Evolutionary conservation across 2,888 invertebrate genomes (phyloP).

Genomic region (Orthosia cruda): DNA sequence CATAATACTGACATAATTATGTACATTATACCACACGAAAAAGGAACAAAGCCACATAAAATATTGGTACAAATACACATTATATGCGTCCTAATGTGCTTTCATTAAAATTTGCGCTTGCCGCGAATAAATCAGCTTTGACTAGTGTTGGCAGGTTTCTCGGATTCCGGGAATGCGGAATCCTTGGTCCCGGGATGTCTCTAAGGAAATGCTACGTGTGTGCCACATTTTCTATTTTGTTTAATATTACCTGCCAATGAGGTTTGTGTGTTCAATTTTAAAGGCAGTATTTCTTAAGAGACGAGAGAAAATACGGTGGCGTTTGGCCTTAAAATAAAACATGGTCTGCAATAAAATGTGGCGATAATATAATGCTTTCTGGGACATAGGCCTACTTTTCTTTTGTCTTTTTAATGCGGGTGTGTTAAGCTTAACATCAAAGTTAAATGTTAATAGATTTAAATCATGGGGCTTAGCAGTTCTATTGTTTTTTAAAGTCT

Average conservation of each 20-base stretch:
- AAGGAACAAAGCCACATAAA: no score
- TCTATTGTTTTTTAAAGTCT: no score
- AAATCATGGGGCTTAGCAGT: no score
- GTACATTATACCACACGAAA: constrained; percentile 35
- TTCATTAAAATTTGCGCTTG: constrained; percentile 75
- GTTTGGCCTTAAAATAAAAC: not conserved
- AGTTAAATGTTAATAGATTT: no score
- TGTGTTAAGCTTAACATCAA: constrained; percentile 1
- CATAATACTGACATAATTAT: no score
- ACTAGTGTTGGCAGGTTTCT: no score
- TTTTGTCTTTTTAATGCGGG: no score
- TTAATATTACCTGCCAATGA: constrained; percentile 25
- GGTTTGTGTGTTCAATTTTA: constrained; percentile 2
- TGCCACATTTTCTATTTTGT: constrained; percentile 31
- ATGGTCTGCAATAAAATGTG: no score
- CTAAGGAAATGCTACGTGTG: constrained; percentile 49
- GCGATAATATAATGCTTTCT: no score
- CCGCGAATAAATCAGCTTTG: no score
- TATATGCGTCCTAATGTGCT: constrained; percentile 68
- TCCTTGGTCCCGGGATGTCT: constrained; percentile 46
- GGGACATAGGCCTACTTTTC: no score
- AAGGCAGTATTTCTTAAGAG: not conserved
- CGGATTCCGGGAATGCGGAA: not conserved
- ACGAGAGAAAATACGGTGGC: not conserved
- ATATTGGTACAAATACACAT: no score